Percentiles rank a stretch among this genome's conserved stretches.
These are phyloP conservation scores for Ctenicera cuprea DNA, from an alignment of 2,888 invertebrate species.

Conservation along the genomic window DNA sequence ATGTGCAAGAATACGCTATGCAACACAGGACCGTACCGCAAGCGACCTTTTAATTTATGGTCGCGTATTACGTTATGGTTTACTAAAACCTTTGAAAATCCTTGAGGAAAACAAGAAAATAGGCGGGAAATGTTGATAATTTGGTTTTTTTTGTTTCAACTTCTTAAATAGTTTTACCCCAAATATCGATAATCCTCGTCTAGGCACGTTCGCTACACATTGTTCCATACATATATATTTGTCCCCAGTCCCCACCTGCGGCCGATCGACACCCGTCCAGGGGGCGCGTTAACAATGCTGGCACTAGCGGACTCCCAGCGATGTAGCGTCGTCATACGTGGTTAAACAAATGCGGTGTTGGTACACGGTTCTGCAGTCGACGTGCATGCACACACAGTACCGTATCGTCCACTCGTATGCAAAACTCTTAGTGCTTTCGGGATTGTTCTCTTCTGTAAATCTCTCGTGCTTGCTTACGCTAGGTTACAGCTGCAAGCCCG, in stretches of 20 bases:
- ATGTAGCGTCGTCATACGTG: slow-evolving; percentile 60
- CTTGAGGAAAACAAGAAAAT: too few relatives aligned
- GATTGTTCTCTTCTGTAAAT: slow-evolving; percentile 42
- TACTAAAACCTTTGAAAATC: too few relatives aligned
- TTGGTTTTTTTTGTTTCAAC: background rate
- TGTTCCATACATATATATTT: slow-evolving; percentile 15
- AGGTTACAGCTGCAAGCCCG: slow-evolving; percentile 49
- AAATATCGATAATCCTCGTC: background rate
- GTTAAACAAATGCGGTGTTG: slow-evolving; percentile 45
- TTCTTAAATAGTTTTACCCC: background rate
- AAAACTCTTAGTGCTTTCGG: slow-evolving; percentile 43
- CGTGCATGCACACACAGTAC: slow-evolving; percentile 29
- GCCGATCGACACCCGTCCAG: slow-evolving; percentile 63
- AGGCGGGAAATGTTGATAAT: too few relatives aligned
- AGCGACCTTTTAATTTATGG: background rate
- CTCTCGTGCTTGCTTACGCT: slow-evolving; percentile 34
- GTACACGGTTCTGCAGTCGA: slow-evolving; percentile 36
- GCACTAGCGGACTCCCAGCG: slow-evolving; percentile 43
- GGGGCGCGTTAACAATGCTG: slow-evolving; percentile 64
- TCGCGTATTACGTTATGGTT: background rate
- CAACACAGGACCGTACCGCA: slow-evolving; percentile 36
- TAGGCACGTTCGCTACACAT: slow-evolving; percentile 5
- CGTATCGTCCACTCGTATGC: slow-evolving; percentile 30
- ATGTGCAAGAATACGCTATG: slow-evolving; percentile 51
- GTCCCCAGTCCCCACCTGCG: slow-evolving; percentile 59